Base-by-base conservation (phyloP, 2,797 vertebrate genomes). In the Epinephelus coioides region DNA sequence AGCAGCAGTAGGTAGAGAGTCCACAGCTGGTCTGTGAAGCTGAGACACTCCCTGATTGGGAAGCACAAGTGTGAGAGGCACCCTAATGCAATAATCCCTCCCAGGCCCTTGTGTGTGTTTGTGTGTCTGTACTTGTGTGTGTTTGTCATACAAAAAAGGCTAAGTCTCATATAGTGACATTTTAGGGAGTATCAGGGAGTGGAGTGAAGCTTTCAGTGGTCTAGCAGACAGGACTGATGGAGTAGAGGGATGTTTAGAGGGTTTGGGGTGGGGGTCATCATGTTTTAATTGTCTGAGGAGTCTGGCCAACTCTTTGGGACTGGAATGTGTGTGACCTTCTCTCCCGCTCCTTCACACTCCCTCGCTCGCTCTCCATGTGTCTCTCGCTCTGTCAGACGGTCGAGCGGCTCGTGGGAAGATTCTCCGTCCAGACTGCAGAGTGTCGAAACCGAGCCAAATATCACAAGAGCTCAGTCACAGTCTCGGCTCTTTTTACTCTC, bases 311-410 rank as follows among this genome's bases (percentile, higher is more conserved):
- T 91, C 85, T 80, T 84, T 68, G 83, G 85, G 86, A 69, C 92
- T 89, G 92, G 93, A 94, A 94, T 94, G 92, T 89, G 80, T 84
- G 88, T 91, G 92, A 93, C 90, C 90, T 91, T 85, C 84, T 82
- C 83, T 84, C 79, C 62, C 53, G 60, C 85, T 78, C 81, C 79
- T 80, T 90, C 83, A 73, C 76, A 81, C 88, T 89, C 88, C 84
- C 89, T 69, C 49, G 23, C 76, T 81, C 57, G 23, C 69, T 80
- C 82, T 76, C 74, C 64, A 57, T 40, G 64, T 27, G 66, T 78
- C 73, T 74, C 86, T 85, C 51, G 64, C 59, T 27, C 78, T 50
- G 81, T 91, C 85, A 84, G 86, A 75, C 72, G 74, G 82, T 51
- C 54, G 67, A 89, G 89, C 81, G 55, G 81, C 87, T 88, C 91